Evolutionary conservation across 2,888 invertebrate genomes (phyloP).

Genomic region (Leptopilina syphax): DNA sequence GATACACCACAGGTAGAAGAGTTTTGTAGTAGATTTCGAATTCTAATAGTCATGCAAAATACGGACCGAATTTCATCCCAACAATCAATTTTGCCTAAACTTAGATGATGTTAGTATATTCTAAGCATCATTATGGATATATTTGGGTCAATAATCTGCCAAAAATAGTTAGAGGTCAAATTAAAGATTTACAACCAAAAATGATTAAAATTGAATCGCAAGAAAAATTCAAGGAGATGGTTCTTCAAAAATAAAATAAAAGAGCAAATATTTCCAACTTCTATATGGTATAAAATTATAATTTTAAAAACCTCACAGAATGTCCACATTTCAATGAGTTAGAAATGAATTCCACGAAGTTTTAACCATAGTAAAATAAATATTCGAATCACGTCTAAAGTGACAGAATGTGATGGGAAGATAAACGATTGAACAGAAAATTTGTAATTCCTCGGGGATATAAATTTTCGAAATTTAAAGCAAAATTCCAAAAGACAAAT

Average conservation of each 20-base stretch:
- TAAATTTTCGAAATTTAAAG: neutral
- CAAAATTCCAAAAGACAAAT: neutral
- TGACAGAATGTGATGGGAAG: conserved; percentile 24
- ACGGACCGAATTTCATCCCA: neutral
- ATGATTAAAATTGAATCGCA: too few relatives aligned
- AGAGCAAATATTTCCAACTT: too few relatives aligned
- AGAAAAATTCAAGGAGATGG: too few relatives aligned
- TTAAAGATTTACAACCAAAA: too few relatives aligned
- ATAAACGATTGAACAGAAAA: conserved; percentile 45
- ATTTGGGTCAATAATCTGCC: too few relatives aligned
- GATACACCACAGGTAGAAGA: conserved; percentile 10
- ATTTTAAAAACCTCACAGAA: neutral
- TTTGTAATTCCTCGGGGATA: conserved; percentile 43
- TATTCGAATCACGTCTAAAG: conserved; percentile 18
- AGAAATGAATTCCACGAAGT: neutral
- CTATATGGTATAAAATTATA: too few relatives aligned
- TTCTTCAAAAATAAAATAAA: too few relatives aligned
- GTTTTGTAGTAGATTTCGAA: neutral
- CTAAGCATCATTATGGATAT: too few relatives aligned
- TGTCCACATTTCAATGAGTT: neutral
- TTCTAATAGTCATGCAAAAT: conserved; percentile 9
- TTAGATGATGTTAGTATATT: too few relatives aligned
- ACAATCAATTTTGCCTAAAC: neutral
- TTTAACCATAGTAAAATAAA: neutral
- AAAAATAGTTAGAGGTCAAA: too few relatives aligned